A percentile compares a stretch with the other conserved stretches of the same genome.
Conservation (phyloP, 2,888 invertebrate species). For the Synergus itoensis region DNA sequence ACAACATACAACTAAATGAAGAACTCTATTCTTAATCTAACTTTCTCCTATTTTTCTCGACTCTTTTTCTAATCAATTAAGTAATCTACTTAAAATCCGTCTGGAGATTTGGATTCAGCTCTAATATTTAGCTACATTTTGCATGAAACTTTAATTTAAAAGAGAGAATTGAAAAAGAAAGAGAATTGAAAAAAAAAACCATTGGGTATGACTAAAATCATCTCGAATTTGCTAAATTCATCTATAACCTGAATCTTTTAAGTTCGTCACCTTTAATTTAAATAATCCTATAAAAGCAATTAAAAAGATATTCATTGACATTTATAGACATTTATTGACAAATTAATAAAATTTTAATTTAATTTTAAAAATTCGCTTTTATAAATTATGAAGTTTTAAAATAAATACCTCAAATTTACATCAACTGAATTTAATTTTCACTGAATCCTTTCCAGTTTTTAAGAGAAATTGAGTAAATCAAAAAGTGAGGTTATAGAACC, state of each 20-base stretch:
- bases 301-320: too few relatives aligned
- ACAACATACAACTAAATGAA: background rate
- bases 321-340: too few relatives aligned
- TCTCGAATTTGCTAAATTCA: background rate
- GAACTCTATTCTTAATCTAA: background rate
- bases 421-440: background rate
- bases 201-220: background rate
- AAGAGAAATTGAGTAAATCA: background rate
- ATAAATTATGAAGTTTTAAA: background rate
- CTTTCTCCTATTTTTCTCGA: background rate
- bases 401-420: background rate
- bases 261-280: too few relatives aligned
- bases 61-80: background rate
- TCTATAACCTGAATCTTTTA: background rate
- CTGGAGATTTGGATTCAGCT: background rate
- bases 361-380: too few relatives aligned
- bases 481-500: constrained; percentile 11
- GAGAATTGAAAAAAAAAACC: background rate
- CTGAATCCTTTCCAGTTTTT: background rate
- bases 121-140: background rate
- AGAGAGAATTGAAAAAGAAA: too few relatives aligned
- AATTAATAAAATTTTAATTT: too few relatives aligned
- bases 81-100: background rate
- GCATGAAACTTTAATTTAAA: too few relatives aligned
- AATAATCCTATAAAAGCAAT: too few relatives aligned